These are phyloP conservation scores for Euleptes europaea DNA, from an alignment of 2,113 vertebrate species.

Conservation along the genomic window DNA sequence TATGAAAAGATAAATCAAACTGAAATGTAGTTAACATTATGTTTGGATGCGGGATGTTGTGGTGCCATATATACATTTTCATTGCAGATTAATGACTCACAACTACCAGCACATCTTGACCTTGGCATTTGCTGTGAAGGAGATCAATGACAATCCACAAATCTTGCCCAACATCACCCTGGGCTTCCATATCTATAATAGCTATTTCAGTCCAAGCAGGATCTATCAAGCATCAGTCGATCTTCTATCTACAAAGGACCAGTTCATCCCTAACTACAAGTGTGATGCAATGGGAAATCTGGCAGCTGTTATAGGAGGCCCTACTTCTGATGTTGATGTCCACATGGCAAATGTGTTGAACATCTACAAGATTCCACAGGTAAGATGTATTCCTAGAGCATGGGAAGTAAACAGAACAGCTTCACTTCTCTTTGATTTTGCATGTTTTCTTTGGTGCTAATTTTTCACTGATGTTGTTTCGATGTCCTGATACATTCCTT, in stretches of 20 bases:
- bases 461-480: no score
- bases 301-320: not conserved
- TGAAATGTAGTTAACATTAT: not conserved
- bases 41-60: no score
- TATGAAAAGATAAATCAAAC: no score
- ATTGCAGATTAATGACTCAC: not conserved
- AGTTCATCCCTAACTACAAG: constrained; percentile 2
- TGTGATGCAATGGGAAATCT: not conserved
- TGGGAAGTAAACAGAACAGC: not conserved
- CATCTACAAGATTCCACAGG: constrained; percentile 5
- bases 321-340: not conserved
- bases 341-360: not conserved
- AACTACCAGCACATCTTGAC: not conserved
- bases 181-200: not conserved
- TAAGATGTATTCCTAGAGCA: not conserved
- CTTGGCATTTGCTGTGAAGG: not conserved
- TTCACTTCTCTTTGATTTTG: no score
- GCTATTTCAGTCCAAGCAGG: not conserved
- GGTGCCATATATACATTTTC: not conserved
- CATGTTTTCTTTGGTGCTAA: no score
- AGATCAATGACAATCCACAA: not conserved
- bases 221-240: not conserved
- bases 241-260: not conserved
- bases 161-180: not conserved
- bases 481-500: no score